Evolutionary conservation across 2,888 invertebrate genomes (phyloP).

Genomic region (Erebia palarica): DNA sequence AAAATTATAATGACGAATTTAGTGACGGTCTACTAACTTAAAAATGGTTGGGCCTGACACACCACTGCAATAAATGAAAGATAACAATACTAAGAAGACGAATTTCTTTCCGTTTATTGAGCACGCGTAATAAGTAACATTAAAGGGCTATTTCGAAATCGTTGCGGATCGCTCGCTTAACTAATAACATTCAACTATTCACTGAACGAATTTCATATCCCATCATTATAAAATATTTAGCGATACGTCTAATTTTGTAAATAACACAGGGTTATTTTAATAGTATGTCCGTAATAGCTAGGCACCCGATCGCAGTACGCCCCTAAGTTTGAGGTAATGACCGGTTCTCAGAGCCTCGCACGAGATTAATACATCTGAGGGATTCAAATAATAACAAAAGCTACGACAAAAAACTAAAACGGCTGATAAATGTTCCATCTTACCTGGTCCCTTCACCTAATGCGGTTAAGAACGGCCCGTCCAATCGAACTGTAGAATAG

Average conservation of each 20-base stretch:
- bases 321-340: constrained; percentile 79
- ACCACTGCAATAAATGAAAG: constrained; percentile 31
- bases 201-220: constrained; percentile 41
- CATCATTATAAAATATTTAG: constrained; percentile 82
- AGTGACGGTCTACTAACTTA: constrained; percentile 54
- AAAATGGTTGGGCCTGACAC: constrained; percentile 54
- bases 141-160: constrained; percentile 49
- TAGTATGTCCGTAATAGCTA: constrained; percentile 79
- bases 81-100: constrained; percentile 52
- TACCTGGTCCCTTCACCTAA: constrained; percentile 66
- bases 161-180: constrained; percentile 56
- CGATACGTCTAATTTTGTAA: constrained; percentile 79
- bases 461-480: constrained; percentile 55
- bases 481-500: constrained; percentile 58
- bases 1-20: constrained; percentile 9
- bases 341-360: constrained; percentile 72
- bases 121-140: constrained; percentile 59
- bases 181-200: constrained; percentile 40
- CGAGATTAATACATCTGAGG: constrained; percentile 80
- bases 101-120: constrained; percentile 27
- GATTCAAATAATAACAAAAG: constrained; percentile 76
- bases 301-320: constrained; percentile 78
- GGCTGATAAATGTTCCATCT: constrained; percentile 72
- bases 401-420: constrained; percentile 76
- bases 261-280: constrained; percentile 77